A percentile compares a stretch with the other conserved stretches of the same genome.
phyloP scores from a whole-genome alignment of 1,140 invertebrate species.

The Bursaphelenchus mucronatus region DNA sequence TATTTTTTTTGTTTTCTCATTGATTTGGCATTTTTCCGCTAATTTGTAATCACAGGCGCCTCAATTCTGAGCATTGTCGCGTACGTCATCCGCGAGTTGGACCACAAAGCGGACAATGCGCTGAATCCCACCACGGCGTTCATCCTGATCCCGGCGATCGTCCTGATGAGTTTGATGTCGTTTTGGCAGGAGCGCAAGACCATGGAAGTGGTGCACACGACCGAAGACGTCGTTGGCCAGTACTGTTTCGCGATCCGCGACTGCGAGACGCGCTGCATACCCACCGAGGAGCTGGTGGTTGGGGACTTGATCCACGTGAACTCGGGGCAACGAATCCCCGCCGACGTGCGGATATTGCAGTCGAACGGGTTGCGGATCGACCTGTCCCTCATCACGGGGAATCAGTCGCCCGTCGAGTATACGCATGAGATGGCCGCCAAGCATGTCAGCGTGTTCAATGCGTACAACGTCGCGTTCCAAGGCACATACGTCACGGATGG shows the following conservation, averaged over 20 bases:
- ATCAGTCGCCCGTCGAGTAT: constrained; percentile 64
- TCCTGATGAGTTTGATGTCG: constrained; percentile 42
- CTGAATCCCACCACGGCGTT: constrained; percentile 44
- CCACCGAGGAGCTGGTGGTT: constrained; percentile 40
- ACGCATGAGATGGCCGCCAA: constrained; percentile 22
- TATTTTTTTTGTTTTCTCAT: too few species aligned
- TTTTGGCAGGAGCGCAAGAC: constrained; percentile 47
- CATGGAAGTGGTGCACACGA: constrained; percentile 26
- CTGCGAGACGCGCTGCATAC: constrained; percentile 34
- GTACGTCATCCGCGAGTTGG: constrained; percentile 39
- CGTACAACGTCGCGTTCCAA: constrained; percentile 42
- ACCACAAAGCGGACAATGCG: constrained; percentile 27
- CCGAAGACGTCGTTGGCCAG: constrained; percentile 64
- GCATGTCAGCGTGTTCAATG: constrained; percentile 38
- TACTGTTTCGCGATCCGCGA: constrained; percentile 68
- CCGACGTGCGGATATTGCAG: constrained; percentile 42
- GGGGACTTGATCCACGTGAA: constrained; percentile 39
- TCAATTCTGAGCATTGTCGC: constrained; percentile 38
- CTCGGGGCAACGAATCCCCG: constrained; percentile 29
- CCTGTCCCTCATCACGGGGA: constrained; percentile 70
- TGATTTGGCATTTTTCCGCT: too few species aligned
- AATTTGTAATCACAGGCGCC: constrained; percentile 16
- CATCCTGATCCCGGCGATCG: constrained; percentile 41
- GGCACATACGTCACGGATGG: constrained; percentile 45
- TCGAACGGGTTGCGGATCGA: constrained; percentile 66